phyloP scores from a whole-genome alignment of 2,113 vertebrate genomes.

The Aythya baeri region DNA sequence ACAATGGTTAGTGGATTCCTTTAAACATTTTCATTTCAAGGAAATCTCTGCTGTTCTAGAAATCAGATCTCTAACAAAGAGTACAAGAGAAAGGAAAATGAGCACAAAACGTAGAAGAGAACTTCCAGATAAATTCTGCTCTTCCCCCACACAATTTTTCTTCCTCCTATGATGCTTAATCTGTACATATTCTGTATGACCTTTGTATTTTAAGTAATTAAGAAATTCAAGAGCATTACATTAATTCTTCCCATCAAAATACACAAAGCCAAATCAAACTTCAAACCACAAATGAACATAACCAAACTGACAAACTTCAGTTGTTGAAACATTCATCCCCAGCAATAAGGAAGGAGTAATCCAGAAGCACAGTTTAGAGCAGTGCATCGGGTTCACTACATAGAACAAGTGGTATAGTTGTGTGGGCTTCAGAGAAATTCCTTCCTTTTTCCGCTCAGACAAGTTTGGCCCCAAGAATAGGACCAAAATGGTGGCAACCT shows the following conservation, averaged over 20 bases:
- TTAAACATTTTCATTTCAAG: conserved; percentile 74
- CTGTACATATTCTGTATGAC: background rate
- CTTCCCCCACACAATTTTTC: background rate
- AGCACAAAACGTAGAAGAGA: conserved; percentile 4
- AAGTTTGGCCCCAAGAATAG: background rate
- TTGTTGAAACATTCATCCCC: background rate
- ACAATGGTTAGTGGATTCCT: conserved; percentile 73
- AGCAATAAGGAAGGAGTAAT: background rate
- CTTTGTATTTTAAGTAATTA: background rate
- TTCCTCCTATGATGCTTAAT: conserved; percentile 4
- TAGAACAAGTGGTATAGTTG: background rate
- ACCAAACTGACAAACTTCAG: background rate
- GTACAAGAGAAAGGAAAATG: conserved; percentile 26
- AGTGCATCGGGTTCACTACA: background rate
- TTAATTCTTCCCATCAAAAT: background rate
- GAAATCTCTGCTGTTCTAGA: conserved; percentile 65
- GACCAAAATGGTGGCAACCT: background rate
- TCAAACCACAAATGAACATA: background rate
- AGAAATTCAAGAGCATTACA: background rate
- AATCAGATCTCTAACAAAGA: conserved; percentile 63
- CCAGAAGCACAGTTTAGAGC: background rate
- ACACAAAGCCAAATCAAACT: background rate
- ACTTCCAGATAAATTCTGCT: background rate
- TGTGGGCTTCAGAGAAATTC: background rate
- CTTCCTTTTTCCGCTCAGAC: background rate